phyloP scores from a whole-genome alignment of 1,140 invertebrate species.

The Nephotettix cincticeps region DNA sequence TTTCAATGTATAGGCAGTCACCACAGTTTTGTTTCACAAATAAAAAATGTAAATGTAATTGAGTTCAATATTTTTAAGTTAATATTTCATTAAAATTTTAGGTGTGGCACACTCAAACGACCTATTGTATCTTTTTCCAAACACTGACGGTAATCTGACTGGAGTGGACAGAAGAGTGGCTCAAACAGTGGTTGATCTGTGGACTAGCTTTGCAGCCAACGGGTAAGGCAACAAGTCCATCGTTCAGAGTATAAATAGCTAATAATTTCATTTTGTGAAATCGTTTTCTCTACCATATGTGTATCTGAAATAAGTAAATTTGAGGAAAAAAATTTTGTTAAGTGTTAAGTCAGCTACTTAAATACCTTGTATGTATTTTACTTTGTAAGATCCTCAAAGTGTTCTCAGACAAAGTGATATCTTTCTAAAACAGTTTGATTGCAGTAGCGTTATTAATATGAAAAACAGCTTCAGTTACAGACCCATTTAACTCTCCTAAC shows the following conservation, averaged over 20 bases:
- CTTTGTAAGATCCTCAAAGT: neutral
- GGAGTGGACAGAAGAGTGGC: constrained; percentile 46
- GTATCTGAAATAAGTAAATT: neutral
- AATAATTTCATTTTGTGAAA: neutral
- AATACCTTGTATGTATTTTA: neutral
- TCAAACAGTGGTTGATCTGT: constrained; percentile 50
- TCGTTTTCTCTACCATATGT: neutral
- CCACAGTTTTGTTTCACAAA: too few species aligned
- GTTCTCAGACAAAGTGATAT: too few species aligned
- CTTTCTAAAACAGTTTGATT: too few species aligned
- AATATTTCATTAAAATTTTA: too few species aligned
- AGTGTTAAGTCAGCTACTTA: neutral
- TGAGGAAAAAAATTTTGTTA: neutral
- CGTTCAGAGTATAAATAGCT: neutral
- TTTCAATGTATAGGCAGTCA: too few species aligned
- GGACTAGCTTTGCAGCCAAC: constrained; percentile 48
- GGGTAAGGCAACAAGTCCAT: constrained; percentile 39
- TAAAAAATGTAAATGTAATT: too few species aligned
- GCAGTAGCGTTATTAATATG: too few species aligned
- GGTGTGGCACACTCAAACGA: constrained; percentile 53
- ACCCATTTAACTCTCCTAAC: too few species aligned
- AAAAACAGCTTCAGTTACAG: too few species aligned
- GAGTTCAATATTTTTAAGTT: too few species aligned
- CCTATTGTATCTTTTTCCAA: constrained; percentile 50
- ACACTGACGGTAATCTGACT: constrained; percentile 41